Evolutionary conservation across 2,888 invertebrate species (phyloP).

Genomic region (Melanophora roralis): DNA sequence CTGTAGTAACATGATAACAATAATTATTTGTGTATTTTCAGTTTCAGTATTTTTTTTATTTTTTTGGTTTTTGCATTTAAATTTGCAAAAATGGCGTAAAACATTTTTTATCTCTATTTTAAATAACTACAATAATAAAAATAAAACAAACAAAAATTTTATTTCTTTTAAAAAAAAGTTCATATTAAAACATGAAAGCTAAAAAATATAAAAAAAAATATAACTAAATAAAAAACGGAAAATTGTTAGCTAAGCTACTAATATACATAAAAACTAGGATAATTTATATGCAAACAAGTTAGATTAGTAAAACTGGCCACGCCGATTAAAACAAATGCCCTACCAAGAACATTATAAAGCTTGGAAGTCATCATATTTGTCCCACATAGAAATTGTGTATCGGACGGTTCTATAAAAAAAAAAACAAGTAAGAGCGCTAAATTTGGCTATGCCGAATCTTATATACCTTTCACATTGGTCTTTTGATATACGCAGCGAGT

Average conservation of each 20-base stretch:
- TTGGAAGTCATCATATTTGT: too few relatives aligned
- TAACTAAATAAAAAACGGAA: neutral
- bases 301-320: neutral
- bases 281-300: constrained; percentile 32
- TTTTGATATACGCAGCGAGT: too few relatives aligned
- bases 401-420: too few relatives aligned
- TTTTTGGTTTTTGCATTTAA: constrained; percentile 1
- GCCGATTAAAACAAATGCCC: neutral
- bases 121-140: too few relatives aligned
- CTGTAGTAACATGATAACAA: constrained; percentile 1
- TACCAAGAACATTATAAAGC: too few relatives aligned
- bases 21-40: neutral
- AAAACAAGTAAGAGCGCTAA: too few relatives aligned
- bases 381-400: too few relatives aligned
- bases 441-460: too few relatives aligned
- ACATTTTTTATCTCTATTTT: too few relatives aligned
- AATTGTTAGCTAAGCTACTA: constrained; percentile 11
- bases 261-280: neutral
- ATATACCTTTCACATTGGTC: too few relatives aligned
- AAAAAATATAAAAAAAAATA: neutral
- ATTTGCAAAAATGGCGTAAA: constrained; percentile 18
- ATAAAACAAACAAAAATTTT: too few relatives aligned
- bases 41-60: neutral
- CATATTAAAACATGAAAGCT: constrained; percentile 1
- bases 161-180: too few relatives aligned